Conservation (phyloP, 2,113 vertebrate species). For the Cinclus mexicanus region DNA sequence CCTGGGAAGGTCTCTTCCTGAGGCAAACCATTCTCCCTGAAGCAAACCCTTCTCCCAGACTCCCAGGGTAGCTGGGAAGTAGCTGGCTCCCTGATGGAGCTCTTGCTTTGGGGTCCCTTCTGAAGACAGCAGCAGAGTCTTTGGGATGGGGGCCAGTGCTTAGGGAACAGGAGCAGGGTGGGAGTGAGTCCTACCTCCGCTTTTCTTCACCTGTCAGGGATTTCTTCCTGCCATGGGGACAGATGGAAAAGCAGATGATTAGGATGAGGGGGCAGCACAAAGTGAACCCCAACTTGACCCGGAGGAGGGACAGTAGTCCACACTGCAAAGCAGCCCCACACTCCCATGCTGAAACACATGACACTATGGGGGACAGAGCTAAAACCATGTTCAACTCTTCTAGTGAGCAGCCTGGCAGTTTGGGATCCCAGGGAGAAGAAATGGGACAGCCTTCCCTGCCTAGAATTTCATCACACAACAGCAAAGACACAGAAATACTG, state of each 20-base stretch:
- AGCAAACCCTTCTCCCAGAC: neutral
- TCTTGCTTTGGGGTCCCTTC: neutral
- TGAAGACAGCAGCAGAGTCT: neutral
- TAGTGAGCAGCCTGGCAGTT: neutral
- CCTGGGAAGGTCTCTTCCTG: neutral
- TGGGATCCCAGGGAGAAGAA: neutral
- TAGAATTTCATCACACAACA: neutral
- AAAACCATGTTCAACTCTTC: neutral
- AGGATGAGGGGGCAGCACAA: neutral
- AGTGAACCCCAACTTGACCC: neutral
- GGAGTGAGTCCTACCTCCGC: slow-evolving; percentile 43
- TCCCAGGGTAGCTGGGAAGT: neutral
- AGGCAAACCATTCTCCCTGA: neutral
- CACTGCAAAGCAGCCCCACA: neutral
- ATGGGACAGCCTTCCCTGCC: neutral
- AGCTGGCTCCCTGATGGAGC: neutral
- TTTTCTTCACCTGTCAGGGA: slow-evolving; percentile 7
- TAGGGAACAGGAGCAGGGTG: accelerated
- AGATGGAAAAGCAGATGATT: neutral
- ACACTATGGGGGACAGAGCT: neutral
- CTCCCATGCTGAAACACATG: neutral
- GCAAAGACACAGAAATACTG: accelerated
- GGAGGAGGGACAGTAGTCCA: neutral
- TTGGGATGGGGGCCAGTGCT: neutral
- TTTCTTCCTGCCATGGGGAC: slow-evolving; percentile 34